These are phyloP conservation scores for Parnassius smintheus DNA, from an alignment of 2,888 invertebrate species.

Conservation along the genomic window DNA sequence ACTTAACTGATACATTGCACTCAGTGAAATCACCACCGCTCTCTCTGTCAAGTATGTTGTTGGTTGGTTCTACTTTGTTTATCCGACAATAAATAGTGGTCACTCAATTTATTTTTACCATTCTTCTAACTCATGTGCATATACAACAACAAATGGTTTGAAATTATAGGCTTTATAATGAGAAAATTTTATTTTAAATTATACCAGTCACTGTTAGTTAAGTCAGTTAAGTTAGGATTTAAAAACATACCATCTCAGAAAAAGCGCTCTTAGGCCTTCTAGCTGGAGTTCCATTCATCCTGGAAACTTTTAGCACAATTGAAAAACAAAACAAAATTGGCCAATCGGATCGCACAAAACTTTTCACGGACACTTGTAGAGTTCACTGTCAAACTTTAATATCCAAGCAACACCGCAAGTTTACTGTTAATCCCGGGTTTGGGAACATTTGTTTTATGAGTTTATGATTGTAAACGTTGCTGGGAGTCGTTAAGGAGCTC, in stretches of 20 bases:
- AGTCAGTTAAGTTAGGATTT: too few relatives aligned
- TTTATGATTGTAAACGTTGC: constrained; percentile 25
- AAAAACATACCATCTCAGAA: constrained; percentile 67
- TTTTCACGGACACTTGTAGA: constrained; percentile 74
- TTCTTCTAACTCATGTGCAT: not conserved
- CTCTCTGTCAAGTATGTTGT: constrained; percentile 31
- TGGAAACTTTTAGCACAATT: constrained; percentile 43
- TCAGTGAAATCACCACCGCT: constrained; percentile 38
- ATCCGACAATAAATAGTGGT: constrained; percentile 18
- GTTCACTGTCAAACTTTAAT: constrained; percentile 61
- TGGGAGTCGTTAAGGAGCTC: constrained; percentile 28
- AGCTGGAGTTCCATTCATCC: constrained; percentile 75
- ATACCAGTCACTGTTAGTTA: too few relatives aligned
- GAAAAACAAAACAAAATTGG: constrained; percentile 56
- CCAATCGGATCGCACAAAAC: constrained; percentile 63
- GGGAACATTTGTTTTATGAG: constrained; percentile 30
- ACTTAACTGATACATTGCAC: constrained; percentile 37
- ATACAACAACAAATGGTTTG: not conserved
- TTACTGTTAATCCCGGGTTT: constrained; percentile 33
- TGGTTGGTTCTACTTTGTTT: constrained; percentile 14
- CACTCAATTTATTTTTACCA: constrained; percentile 10
- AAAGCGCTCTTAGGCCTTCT: constrained; percentile 75
- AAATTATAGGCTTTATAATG: too few relatives aligned
- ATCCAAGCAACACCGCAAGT: constrained; percentile 41
- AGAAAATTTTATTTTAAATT: too few relatives aligned